Evolutionary conservation across 2,113 vertebrate genomes (phyloP).

Genomic region (Notarius lentiginosus): DNA sequence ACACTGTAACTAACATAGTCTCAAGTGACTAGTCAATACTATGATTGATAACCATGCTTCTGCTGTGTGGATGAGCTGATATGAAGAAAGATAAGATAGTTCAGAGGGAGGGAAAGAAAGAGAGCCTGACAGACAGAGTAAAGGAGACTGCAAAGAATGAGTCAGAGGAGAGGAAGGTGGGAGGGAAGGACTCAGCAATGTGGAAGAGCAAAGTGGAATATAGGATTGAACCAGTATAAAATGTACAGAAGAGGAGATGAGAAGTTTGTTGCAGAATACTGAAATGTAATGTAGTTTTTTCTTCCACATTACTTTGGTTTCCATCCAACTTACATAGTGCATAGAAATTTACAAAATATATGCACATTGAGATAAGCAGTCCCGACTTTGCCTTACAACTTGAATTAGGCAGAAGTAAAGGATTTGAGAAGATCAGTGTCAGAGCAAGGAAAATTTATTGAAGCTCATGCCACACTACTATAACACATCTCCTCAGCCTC

Average conservation of each 20-base stretch:
- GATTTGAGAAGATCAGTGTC: background rate
- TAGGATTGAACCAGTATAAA: slow-evolving; percentile 1
- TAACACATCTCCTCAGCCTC: background rate
- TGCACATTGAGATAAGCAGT: background rate
- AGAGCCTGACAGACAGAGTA: slow-evolving; percentile 30
- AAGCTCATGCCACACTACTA: background rate
- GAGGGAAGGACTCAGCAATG: slow-evolving; percentile 29
- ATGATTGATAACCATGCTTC: slow-evolving; percentile 39
- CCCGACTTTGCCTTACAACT: background rate
- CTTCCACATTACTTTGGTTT: background rate
- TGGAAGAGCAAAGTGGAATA: slow-evolving; percentile 27
- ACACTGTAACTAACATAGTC: slow-evolving; percentile 35
- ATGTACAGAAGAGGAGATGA: background rate
- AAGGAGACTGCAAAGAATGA: slow-evolving; percentile 38
- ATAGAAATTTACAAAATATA: background rate
- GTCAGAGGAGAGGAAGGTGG: slow-evolving; percentile 29
- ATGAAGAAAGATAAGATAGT: background rate
- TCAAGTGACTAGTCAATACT: slow-evolving; percentile 40
- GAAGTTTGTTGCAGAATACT: background rate
- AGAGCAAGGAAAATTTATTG: background rate
- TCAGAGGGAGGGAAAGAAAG: background rate
- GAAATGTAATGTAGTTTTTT: background rate
- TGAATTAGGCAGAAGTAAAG: background rate
- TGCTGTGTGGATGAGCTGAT: slow-evolving; percentile 6
- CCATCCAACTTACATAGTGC: background rate